These are phyloP conservation scores for Dichetophora obliterata DNA, from an alignment of 2,888 invertebrate species.

Conservation along the genomic window DNA sequence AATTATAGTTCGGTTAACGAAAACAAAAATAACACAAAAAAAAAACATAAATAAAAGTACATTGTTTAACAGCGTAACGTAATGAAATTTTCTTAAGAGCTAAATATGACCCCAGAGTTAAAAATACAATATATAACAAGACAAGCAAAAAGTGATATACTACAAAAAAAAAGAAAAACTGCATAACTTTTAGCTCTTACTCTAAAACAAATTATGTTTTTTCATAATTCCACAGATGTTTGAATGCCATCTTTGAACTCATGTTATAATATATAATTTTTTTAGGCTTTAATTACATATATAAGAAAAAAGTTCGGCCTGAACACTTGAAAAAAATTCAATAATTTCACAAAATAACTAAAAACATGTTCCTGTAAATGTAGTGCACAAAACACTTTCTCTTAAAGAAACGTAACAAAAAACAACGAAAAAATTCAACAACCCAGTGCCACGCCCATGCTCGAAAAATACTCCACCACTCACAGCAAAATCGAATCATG, in stretches of 20 bases:
- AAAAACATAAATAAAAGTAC: background rate
- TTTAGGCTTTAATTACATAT: too few species aligned
- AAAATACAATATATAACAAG: background rate
- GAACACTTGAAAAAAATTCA: background rate
- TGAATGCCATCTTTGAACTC: too few species aligned
- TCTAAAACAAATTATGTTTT: too few species aligned
- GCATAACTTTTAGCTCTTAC: too few species aligned
- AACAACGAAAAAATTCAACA: conserved; percentile 16
- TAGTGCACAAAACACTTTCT: background rate
- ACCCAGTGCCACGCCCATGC: conserved; percentile 30
- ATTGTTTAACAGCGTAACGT: background rate
- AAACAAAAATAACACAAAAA: background rate
- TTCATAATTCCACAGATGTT: too few species aligned
- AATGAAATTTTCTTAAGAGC: background rate
- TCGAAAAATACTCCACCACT: conserved; percentile 22
- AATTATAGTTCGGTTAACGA: background rate
- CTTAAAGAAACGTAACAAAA: background rate
- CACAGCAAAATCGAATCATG: conserved; percentile 57
- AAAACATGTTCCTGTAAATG: conserved; percentile 13
- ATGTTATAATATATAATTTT: too few species aligned
- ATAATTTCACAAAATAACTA: background rate
- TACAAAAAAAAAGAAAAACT: too few species aligned
- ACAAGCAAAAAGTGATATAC: too few species aligned
- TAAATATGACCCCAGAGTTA: background rate
- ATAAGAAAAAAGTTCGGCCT: too few species aligned